Base-by-base conservation (phyloP, 2,888 invertebrate genomes). In the Lasius platythorax region DNA sequence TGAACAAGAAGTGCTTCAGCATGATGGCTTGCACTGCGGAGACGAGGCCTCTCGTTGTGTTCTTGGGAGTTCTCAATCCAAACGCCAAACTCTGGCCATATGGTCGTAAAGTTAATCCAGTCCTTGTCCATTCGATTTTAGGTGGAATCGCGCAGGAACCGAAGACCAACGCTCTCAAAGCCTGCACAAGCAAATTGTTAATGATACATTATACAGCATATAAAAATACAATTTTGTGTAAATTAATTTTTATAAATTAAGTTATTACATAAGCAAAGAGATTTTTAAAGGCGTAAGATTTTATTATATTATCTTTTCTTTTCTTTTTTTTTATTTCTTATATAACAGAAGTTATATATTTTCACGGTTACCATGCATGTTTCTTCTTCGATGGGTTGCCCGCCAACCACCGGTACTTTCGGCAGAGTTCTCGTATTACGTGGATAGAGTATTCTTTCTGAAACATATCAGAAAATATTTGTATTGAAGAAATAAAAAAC, bases 41-140 rank as follows among this genome's bases (percentile, higher is more conserved):
- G 12, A 97, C 92, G 4, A 96, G 92, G 2, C 96, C 96, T 61
- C 97, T 95, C 4, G 96, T 96, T 0, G 96, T 97, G 90, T 97
- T 97, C 9, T 97, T 95, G 0, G 97, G 96, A 5, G 97, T 96
- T 33, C 96, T 96, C 23, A 97, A 94, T 0, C 97, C 97, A 91
- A 97, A 97, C 0, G 96, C 96, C n/a, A 96, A 93, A 1, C 95
- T 95, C 85, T 96, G 96, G 64, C 96, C 96, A 0, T 96, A 95
- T 0, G 96, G 95, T 56, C 97, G 96, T 94, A 97, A 96, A 28
- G 96, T 94, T n/a, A 97, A 95, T 0, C 97, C 96, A 0, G 97
- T 97, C 68, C 97, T 95, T 30, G 97, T 95, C 97, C 97, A 97
- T 94, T 97, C 97, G 0, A 96, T 96, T 23, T 97, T 95, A n/a